Evolutionary conservation across 1,140 invertebrate genomes (phyloP).

Genomic region (Portunus trituberculatus): DNA sequence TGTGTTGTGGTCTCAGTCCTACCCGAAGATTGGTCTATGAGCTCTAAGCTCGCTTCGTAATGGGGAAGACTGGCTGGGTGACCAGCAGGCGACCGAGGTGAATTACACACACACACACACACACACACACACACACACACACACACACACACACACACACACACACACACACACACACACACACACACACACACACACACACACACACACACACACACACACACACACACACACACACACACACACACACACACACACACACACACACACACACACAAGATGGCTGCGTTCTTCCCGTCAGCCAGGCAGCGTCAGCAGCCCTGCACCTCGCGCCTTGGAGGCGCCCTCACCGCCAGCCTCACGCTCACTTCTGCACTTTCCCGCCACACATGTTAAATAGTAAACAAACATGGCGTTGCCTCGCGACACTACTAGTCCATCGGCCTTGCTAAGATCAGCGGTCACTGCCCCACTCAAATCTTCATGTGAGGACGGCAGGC

Average conservation of each 20-base stretch:
- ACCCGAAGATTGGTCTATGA: too few species aligned
- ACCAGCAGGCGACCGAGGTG: too few species aligned
- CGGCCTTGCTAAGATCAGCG: not conserved
- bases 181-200: not conserved
- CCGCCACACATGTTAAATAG: not conserved
- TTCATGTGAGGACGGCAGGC: not conserved
- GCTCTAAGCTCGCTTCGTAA: too few species aligned
- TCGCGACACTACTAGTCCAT: too few species aligned
- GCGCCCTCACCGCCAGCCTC: not conserved
- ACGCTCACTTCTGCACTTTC: not conserved
- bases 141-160: not conserved
- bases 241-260: slow-evolving; percentile 43
- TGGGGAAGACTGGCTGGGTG: too few species aligned
- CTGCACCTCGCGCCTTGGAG: not conserved
- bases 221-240: not conserved
- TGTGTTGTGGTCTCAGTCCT: too few species aligned
- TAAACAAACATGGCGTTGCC: too few species aligned
- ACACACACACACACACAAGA: slow-evolving; percentile 34
- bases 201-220: not conserved
- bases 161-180: not conserved
- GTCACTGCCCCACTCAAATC: not conserved
- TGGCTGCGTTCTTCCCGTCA: not conserved
- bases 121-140: not conserved
- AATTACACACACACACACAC: not conserved
- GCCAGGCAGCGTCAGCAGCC: not conserved